phyloP scores from a whole-genome alignment of 2,113 vertebrate genomes.

The Phalacrocorax pelagicus region DNA sequence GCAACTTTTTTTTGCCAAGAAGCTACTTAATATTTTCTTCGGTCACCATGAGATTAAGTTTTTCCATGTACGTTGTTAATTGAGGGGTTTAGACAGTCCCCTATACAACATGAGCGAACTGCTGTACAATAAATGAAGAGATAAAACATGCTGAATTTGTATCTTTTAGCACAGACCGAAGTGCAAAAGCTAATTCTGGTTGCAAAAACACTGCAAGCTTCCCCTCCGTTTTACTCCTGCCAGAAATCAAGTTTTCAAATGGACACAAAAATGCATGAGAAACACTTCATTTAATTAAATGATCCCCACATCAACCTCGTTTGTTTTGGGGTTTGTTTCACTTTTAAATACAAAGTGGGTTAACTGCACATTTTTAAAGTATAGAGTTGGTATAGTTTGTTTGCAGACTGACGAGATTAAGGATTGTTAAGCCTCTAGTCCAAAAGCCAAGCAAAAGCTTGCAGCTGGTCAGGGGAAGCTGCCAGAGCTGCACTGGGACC shows the following conservation, averaged over 20 bases:
- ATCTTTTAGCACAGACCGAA: neutral
- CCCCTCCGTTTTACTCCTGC: neutral
- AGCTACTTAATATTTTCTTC: neutral
- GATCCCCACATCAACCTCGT: neutral
- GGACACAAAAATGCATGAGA: neutral
- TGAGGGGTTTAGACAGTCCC: neutral
- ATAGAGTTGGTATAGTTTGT: neutral
- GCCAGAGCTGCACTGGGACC: neutral
- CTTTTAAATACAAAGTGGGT: neutral
- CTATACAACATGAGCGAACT: neutral
- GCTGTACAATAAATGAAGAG: neutral
- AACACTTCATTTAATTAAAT: neutral
- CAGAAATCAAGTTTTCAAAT: neutral
- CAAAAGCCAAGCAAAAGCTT: neutral
- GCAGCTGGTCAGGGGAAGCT: neutral
- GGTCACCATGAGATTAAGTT: neutral
- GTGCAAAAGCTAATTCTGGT: neutral
- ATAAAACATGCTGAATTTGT: neutral
- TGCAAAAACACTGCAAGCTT: neutral
- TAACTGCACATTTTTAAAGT: neutral
- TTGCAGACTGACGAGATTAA: neutral
- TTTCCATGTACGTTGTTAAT: rapidly evolving
- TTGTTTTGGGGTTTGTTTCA: neutral
- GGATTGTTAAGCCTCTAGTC: neutral
- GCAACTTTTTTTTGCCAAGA: neutral